phyloP scores from a whole-genome alignment of 2,113 vertebrate genomes.

The Ascaphus truei region DNA sequence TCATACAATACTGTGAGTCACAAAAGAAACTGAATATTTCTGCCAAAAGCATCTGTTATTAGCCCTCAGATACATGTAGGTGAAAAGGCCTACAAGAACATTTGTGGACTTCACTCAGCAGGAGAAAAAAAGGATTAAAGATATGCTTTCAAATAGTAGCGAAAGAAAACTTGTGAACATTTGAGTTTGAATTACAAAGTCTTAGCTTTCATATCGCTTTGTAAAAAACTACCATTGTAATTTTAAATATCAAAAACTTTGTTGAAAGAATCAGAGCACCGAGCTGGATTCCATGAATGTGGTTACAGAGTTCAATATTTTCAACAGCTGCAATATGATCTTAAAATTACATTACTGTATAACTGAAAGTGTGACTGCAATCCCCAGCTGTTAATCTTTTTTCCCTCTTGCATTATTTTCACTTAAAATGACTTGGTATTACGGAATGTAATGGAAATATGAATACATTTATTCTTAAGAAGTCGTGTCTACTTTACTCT shows the following conservation, averaged over 20 bases:
- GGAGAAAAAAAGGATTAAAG: not conserved
- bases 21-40: too few species aligned
- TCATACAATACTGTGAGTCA: too few species aligned
- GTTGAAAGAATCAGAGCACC: slow-evolving; percentile 10
- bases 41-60: too few species aligned
- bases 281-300: slow-evolving; percentile 22
- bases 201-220: slow-evolving; percentile 6
- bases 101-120: slow-evolving; percentile 12
- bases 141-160: not conserved
- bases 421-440: not conserved
- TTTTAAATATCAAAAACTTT: slow-evolving; percentile 16
- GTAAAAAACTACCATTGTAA: slow-evolving; percentile 16
- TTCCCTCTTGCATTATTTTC: slow-evolving; percentile 22
- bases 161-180: not conserved
- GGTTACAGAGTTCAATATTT: slow-evolving; percentile 19
- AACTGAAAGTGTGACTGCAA: slow-evolving; percentile 4
- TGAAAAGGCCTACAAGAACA: not conserved
- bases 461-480: not conserved
- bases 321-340: slow-evolving; percentile 11
- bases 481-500: slow-evolving; percentile 9
- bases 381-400: slow-evolving; percentile 28
- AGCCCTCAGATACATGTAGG: too few species aligned
- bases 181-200: slow-evolving; percentile 6
- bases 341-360: slow-evolving; percentile 23
- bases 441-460: not conserved